phyloP scores from a whole-genome alignment of 1,140 invertebrate species.

The Magallana angulata region DNA sequence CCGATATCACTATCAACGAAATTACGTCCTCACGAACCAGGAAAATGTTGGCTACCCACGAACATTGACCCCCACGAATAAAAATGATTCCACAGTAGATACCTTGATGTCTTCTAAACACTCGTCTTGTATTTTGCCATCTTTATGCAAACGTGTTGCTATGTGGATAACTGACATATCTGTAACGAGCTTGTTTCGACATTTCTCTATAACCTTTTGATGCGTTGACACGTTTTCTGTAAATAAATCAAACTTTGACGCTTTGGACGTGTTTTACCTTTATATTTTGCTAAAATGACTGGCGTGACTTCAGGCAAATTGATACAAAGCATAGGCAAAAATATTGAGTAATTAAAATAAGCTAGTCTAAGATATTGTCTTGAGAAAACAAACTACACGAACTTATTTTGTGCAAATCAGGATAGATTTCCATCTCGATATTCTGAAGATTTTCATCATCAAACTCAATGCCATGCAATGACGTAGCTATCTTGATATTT shows the following conservation, averaged over 20 bases:
- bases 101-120: conserved; percentile 7
- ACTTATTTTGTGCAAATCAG: not conserved
- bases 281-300: too few species aligned
- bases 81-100: not conserved
- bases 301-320: too few species aligned
- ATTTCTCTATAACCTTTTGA: conserved; percentile 10
- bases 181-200: not conserved
- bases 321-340: too few species aligned
- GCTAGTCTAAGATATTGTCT: too few species aligned
- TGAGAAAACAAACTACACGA: too few species aligned
- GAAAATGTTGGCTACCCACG: too few species aligned
- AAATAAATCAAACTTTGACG: not conserved
- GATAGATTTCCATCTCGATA: not conserved
- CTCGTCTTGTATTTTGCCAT: not conserved
- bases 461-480: conserved; percentile 33
- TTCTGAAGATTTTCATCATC: not conserved
- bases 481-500: conserved; percentile 15
- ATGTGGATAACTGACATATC: not conserved
- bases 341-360: too few species aligned
- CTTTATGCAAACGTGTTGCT: not conserved
- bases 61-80: too few species aligned
- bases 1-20: too few species aligned
- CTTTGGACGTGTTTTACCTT: too few species aligned
- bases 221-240: not conserved
- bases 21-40: too few species aligned